Evolutionary conservation across 2,888 invertebrate genomes (phyloP).

Genomic region (Phrixothrix hirtus): DNA sequence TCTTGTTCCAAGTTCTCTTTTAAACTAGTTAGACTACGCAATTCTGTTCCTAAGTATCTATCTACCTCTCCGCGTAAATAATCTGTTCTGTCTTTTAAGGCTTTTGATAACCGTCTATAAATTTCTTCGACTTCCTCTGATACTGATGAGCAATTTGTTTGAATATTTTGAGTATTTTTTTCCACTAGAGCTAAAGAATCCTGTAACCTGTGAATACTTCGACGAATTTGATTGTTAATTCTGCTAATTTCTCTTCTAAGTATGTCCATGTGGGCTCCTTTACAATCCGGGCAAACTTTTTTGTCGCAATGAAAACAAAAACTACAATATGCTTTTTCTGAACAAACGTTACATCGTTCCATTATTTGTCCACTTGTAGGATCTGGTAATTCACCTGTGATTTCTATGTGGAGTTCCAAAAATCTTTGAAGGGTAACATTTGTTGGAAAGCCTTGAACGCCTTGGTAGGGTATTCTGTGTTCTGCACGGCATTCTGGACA

Average conservation of each 20-base stretch:
- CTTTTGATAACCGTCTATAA: slow-evolving; percentile 82
- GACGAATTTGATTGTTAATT: slow-evolving; percentile 65
- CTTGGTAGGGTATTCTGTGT: slow-evolving; percentile 94
- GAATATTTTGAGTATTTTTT: slow-evolving; percentile 85
- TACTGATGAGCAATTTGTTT: slow-evolving; percentile 87
- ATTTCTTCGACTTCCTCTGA: slow-evolving; percentile 94
- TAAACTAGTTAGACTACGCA: slow-evolving; percentile 80
- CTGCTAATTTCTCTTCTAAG: slow-evolving; percentile 68
- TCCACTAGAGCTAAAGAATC: slow-evolving; percentile 83
- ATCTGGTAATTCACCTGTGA: slow-evolving; percentile 88
- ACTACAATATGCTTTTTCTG: slow-evolving; percentile 86
- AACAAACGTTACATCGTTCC: slow-evolving; percentile 92
- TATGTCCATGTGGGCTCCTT: slow-evolving; percentile 94
- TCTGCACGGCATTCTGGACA: slow-evolving; percentile 98
- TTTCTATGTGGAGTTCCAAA: slow-evolving; percentile 90
- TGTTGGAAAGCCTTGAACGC: slow-evolving; percentile 91
- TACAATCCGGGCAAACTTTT: slow-evolving; percentile 95
- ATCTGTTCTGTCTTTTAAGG: slow-evolving; percentile 87
- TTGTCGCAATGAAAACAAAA: slow-evolving; percentile 96
- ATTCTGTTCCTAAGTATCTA: slow-evolving; percentile 85
- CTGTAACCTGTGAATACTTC: slow-evolving; percentile 86
- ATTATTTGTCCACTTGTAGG: slow-evolving; percentile 89
- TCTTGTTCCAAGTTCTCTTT: slow-evolving; percentile 95
- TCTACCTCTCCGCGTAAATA: slow-evolving; percentile 88
- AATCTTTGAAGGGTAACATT: slow-evolving; percentile 95